Evolutionary conservation across 2,113 vertebrate genomes (phyloP).

Genomic region (Stigmatopora nigra): DNA sequence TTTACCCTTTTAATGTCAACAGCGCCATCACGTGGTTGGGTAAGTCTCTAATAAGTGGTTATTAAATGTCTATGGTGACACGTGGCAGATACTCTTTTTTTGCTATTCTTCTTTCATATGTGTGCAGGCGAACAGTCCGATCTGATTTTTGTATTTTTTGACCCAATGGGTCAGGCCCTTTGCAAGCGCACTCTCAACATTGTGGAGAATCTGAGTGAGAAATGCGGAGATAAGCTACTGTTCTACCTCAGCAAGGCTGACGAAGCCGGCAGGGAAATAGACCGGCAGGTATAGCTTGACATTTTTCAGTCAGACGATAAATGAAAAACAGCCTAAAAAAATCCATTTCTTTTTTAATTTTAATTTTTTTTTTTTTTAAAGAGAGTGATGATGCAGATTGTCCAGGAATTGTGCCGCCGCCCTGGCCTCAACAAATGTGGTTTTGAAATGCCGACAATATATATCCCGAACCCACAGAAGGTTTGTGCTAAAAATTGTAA

Average conservation of each 20-base stretch:
- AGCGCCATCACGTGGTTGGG: slow-evolving; percentile 71
- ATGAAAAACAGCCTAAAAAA: neutral
- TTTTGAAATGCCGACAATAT: slow-evolving; percentile 78
- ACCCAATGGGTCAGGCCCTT: slow-evolving; percentile 77
- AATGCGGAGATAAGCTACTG: slow-evolving; percentile 66
- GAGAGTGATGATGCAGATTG: slow-evolving; percentile 81
- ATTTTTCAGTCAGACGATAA: neutral
- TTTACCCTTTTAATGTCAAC: slow-evolving; percentile 74
- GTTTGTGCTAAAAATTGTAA: slow-evolving; percentile 29
- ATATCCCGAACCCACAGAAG: slow-evolving; percentile 74
- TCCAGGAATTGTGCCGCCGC: slow-evolving; percentile 75
- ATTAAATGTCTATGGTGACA: neutral
- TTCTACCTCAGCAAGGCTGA: slow-evolving; percentile 78
- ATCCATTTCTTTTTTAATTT: neutral
- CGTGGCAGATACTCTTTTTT: too few relatives aligned
- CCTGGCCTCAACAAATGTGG: slow-evolving; percentile 78
- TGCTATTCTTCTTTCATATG: neutral
- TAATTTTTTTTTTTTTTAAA: slow-evolving; percentile 27
- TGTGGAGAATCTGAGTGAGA: slow-evolving; percentile 73
- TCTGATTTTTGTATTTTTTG: slow-evolving; percentile 75
- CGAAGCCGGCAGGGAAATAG: slow-evolving; percentile 68
- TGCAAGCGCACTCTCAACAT: slow-evolving; percentile 78
- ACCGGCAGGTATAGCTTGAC: slow-evolving; percentile 62
- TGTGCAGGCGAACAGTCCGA: slow-evolving; percentile 71
- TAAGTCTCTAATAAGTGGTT: slow-evolving; percentile 29